Base-by-base conservation (phyloP, 2,797 vertebrate species). In the Avahi laniger region DNA sequence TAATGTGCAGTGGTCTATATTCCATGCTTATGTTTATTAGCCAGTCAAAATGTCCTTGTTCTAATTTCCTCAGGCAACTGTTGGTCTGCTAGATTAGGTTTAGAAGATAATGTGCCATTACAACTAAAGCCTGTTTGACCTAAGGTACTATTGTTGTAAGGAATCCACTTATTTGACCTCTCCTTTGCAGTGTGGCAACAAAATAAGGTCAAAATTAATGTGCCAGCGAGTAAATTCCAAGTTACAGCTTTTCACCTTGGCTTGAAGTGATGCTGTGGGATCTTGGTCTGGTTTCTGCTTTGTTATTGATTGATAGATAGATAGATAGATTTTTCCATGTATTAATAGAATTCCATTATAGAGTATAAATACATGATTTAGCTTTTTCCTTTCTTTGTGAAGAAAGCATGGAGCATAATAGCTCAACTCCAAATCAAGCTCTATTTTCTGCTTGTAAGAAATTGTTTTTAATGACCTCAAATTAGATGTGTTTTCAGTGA, bases 1-100 rank as follows among this genome's bases (percentile, higher is more conserved):
- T 18, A 87, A 59, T 82, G 33, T 84, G 30, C 12, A 80, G 0
- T 38, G 15, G 35, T 69, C 50, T 52, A 0, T 93, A n/a, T 91
- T 91, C 22, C 18, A 73, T 69, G 13, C 18, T 85, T 95, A 28
- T 78, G 78, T 88, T 93, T 97, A 90, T 72, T 91, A 17, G 92
- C 28, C 81, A 75, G 30, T 91, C 52, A 72, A 35, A 26, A 67
- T 96, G 26, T 86, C 57, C 38, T 89, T 85, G 38, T 94, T 33
- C n/a, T 30, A 88, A 43, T 93, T 97, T 96, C 43, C 54, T 94
- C 5, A 52, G 65, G 41, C 59, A 80, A 26, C 38, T 84, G 38
- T 61, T 75, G 69, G 69, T 83, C 61, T n/a, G 11, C 63, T 88
- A 91, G 63, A 86, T 89, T 80, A 94, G 50, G 48, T 89, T 94